Base-by-base conservation (phyloP, 2,113 vertebrate genomes). In the Gyps fulvus region DNA sequence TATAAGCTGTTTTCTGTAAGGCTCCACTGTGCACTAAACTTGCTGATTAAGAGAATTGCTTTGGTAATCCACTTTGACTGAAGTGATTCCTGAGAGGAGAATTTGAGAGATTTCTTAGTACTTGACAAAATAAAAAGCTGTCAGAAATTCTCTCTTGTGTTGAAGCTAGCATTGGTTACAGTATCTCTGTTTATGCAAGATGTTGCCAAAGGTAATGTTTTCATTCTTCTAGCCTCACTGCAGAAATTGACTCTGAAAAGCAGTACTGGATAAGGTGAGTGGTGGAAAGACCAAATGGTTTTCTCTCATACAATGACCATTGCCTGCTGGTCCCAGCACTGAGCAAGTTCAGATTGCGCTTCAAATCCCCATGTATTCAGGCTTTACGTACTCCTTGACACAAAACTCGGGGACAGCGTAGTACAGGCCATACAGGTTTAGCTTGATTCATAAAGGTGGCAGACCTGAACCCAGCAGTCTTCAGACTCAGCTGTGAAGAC, bases 21-120 rank as follows among this genome's bases (percentile, higher is more conserved):
- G 36, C 34, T 74, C 10, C 8, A 3, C 52, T 87, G 20, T 63
- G 15, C 47, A 7, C 27, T 92, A 16, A 82, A 83, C 69, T 84
- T 84, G 52, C 72, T 84, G 79, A 87, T 87, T 63, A 81, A 61
- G 86, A 69, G 43, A 91, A 87, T 81, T 92, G 65, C 34, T 82
- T 89, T 63, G 36, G 31, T 92, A 89, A 87, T 95, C 69, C 61
- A 43, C 52, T 89, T 76, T 45, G 70, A 65, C 49, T 95, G 72
- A 89, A 89, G 95, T 65, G 77, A 76, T 84, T 89, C 34, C 49
- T 31, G 80, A 92, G 59, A 67, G 32, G n/a, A 78, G 61, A 63
- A 59, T 91, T 81, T 84, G 76, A 71, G 62, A 80, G n/a, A 73
- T 70, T 90, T 84, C 47, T 87, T 67, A 23, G 13, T 66, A 47